These are phyloP conservation scores for Drosophila prosaltans DNA, from an alignment of 1,140 invertebrate species.

Conservation along the genomic window DNA sequence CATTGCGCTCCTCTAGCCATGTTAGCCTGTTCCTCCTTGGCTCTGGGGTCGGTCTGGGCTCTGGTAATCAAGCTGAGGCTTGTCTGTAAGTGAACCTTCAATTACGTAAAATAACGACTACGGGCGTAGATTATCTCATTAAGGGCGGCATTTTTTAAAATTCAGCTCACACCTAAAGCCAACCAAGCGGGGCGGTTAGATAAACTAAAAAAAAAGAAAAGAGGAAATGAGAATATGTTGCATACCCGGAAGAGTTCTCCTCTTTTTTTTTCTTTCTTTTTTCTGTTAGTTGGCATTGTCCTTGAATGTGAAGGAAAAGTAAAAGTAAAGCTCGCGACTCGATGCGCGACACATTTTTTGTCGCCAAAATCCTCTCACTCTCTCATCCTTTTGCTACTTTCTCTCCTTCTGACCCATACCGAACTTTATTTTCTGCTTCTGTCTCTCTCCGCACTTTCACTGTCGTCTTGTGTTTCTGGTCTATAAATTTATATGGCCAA, in stretches of 20 bases:
- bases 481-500: constrained; percentile 80
- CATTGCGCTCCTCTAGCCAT: constrained; percentile 10
- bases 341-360: constrained; percentile 62
- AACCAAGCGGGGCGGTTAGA: neutral
- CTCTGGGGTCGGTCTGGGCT: too few relatives aligned
- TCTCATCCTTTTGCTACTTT: neutral
- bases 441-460: constrained; percentile 55
- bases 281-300: constrained; percentile 42
- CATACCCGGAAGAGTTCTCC: constrained; percentile 5
- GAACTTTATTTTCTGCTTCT: neutral
- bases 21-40: neutral
- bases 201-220: constrained; percentile 46
- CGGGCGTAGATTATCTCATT: constrained; percentile 79
- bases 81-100: constrained; percentile 75
- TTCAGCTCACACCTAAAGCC: constrained; percentile 60
- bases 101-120: constrained; percentile 75
- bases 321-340: constrained; percentile 59
- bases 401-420: neutral
- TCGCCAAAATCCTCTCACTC: constrained; percentile 40
- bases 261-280: too few relatives aligned
- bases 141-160: constrained; percentile 70
- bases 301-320: constrained; percentile 44
- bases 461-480: constrained; percentile 65
- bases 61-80: constrained; percentile 29
- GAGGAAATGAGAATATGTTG: neutral